Evolutionary conservation across 2,888 invertebrate species (phyloP).

Genomic region (Caenorhabditis sulstoni): DNA sequence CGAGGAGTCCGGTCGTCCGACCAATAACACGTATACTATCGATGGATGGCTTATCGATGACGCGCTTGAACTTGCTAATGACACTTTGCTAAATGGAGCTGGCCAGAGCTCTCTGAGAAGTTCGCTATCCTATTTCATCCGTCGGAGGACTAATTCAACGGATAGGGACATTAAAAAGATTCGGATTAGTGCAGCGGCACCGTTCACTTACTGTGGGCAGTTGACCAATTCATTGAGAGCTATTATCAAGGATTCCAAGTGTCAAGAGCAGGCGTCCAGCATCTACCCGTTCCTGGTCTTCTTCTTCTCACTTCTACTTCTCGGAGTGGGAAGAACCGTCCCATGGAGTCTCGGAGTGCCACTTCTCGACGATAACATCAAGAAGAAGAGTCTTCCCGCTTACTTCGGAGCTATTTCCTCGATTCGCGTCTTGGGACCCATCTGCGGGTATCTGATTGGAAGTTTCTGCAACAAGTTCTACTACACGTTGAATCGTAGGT

Average conservation of each 20-base stretch:
- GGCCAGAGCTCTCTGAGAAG: slow-evolving; percentile 42
- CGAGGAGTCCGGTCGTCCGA: background rate
- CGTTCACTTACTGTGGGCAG: slow-evolving; percentile 76
- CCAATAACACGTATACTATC: slow-evolving; percentile 51
- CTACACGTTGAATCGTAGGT: slow-evolving; percentile 72
- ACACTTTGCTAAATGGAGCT: slow-evolving; percentile 9
- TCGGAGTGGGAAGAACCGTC: slow-evolving; percentile 79
- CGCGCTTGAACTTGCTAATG: slow-evolving; percentile 45
- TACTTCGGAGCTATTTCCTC: slow-evolving; percentile 80
- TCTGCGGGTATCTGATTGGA: slow-evolving; percentile 80
- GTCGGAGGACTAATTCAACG: slow-evolving; percentile 24
- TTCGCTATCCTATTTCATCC: slow-evolving; percentile 33
- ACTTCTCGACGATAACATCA: slow-evolving; percentile 80
- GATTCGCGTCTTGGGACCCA: slow-evolving; percentile 80
- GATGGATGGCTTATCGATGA: slow-evolving; percentile 75
- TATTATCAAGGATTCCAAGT: slow-evolving; percentile 70
- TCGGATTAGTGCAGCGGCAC: slow-evolving; percentile 73
- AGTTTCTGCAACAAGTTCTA: slow-evolving; percentile 76
- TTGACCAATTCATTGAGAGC: slow-evolving; percentile 75
- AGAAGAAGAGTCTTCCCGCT: slow-evolving; percentile 77
- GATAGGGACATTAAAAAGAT: slow-evolving; percentile 53
- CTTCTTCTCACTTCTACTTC: slow-evolving; percentile 75
- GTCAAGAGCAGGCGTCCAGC: slow-evolving; percentile 69
- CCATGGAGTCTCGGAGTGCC: slow-evolving; percentile 80
- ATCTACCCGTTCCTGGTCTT: slow-evolving; percentile 76